Evolutionary conservation across 1,140 invertebrate species (phyloP).

Genomic region (Achroia grisella): DNA sequence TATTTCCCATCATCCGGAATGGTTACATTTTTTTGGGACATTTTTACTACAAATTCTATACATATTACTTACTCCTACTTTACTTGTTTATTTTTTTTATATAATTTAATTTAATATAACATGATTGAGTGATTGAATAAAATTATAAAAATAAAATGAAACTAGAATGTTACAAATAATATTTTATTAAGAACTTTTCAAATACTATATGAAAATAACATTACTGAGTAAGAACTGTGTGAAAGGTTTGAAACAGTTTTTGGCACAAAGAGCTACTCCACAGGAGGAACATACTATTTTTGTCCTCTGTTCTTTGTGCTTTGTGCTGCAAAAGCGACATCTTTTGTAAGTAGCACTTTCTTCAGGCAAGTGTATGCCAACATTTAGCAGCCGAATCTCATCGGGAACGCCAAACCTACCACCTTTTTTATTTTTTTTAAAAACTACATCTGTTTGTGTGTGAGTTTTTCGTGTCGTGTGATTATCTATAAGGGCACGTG

Average conservation of each 20-base stretch:
- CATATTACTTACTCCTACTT: conserved; percentile 21
- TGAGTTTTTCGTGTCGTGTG: neutral
- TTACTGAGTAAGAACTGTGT: too few relatives aligned
- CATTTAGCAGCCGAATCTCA: conserved; percentile 9
- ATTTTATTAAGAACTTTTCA: too few relatives aligned
- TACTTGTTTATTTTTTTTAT: conserved; percentile 15
- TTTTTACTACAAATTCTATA: conserved; percentile 25
- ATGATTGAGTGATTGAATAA: conserved; percentile 16
- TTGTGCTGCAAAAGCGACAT: conserved; percentile 10
- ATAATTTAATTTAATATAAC: conserved; percentile 14
- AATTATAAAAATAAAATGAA: conserved; percentile 8
- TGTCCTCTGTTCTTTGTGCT: conserved; percentile 1
- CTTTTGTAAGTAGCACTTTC: conserved; percentile 7
- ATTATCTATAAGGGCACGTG: too few relatives aligned
- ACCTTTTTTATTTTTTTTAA: conserved; percentile 5
- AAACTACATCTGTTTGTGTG: neutral
- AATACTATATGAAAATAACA: too few relatives aligned
- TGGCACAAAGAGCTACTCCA: neutral
- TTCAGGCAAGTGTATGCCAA: neutral
- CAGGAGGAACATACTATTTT: conserved; percentile 7
- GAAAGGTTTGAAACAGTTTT: neutral
- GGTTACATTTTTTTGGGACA: conserved; percentile 7
- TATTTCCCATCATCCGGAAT: conserved; percentile 26
- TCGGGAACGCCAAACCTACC: conserved; percentile 10
- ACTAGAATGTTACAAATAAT: too few relatives aligned